Conservation (phyloP, 2,113 vertebrate genomes). For the Psilopsiagon aymara region DNA sequence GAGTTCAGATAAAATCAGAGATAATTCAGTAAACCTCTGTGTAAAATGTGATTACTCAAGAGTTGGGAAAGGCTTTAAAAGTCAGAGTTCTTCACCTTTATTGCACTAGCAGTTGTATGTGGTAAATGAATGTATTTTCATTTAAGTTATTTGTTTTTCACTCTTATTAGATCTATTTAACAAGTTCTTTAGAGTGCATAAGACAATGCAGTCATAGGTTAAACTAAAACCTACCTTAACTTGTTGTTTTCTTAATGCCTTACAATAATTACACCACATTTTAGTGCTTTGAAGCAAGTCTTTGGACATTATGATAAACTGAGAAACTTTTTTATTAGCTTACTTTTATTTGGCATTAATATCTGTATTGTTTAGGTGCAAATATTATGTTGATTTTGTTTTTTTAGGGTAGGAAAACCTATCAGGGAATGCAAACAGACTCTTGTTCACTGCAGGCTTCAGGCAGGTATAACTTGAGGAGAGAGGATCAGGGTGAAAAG, state of each 20-base stretch:
- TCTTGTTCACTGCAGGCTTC: neutral
- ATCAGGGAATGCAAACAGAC: neutral
- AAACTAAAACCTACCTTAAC: neutral
- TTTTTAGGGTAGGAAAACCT: neutral
- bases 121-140: neutral
- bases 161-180: neutral
- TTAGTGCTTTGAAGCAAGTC: neutral
- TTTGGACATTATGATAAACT: neutral
- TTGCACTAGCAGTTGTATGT: neutral
- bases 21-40: neutral
- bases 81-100: neutral
- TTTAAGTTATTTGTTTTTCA: neutral
- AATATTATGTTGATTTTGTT: rapidly evolving
- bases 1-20: neutral
- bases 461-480: neutral
- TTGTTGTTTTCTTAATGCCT: neutral
- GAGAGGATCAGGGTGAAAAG: neutral
- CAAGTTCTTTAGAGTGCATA: neutral
- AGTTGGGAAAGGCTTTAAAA: neutral
- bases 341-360: neutral
- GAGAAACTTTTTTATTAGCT: neutral
- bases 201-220: neutral
- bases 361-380: neutral
- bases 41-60: neutral
- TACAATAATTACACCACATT: neutral